These are phyloP conservation scores for Lipotes vexillifer DNA, from an alignment of 2,113 vertebrate genomes.

Conservation along the genomic window DNA sequence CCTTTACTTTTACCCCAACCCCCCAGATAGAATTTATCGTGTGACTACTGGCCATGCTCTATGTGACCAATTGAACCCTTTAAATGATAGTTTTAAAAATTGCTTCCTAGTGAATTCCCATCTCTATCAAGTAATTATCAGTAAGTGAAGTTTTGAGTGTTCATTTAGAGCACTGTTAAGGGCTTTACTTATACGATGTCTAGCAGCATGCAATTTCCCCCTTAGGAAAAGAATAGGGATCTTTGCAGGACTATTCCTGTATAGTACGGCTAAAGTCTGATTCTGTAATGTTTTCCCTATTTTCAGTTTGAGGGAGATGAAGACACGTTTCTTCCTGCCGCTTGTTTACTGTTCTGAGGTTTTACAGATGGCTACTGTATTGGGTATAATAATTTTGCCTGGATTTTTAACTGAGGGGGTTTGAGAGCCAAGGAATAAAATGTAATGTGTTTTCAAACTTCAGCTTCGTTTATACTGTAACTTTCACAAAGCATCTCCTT, in stretches of 20 bases:
- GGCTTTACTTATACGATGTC: background rate
- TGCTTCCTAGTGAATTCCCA: background rate
- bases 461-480: background rate
- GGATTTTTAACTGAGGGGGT: conserved; percentile 36
- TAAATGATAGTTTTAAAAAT: background rate
- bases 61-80: background rate
- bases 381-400: conserved; percentile 37
- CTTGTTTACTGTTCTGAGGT: conserved; percentile 43
- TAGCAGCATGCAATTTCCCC: background rate
- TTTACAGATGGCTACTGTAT: conserved; percentile 44
- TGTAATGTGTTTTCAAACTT: conserved; percentile 55
- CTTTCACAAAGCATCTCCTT: conserved; percentile 54
- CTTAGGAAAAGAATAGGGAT: background rate
- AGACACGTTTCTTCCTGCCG: background rate
- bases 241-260: background rate
- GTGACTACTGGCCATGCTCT: background rate
- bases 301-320: conserved; percentile 36
- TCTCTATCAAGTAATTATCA: background rate
- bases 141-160: background rate
- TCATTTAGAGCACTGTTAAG: background rate
- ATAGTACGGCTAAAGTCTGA: background rate
- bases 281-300: background rate
- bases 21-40: background rate
- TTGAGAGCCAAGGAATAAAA: conserved; percentile 41
- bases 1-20: background rate